Evolutionary conservation across 2,113 vertebrate species (phyloP).

Genomic region (Atractosteus spatula): DNA sequence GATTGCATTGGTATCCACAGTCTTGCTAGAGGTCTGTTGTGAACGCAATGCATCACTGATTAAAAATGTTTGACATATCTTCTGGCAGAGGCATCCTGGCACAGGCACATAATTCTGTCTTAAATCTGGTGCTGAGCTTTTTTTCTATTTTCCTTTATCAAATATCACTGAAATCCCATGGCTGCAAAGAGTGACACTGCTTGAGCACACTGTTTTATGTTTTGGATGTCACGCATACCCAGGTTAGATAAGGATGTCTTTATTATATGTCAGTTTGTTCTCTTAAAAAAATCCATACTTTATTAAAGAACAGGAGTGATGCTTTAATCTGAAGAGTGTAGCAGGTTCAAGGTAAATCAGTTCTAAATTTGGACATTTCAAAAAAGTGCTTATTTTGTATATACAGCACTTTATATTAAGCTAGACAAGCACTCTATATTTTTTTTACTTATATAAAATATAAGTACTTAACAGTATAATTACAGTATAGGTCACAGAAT

Average conservation of each 20-base stretch:
- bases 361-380: no score
- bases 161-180: not conserved
- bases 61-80: slow-evolving; percentile 1
- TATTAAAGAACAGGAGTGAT: not conserved
- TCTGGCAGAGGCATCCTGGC: not conserved
- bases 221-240: no score
- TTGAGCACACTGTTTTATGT: not conserved
- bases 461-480: no score
- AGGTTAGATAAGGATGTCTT: not conserved
- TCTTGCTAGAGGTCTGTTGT: slow-evolving; percentile 15
- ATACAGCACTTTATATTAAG: no score
- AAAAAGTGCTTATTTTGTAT: no score
- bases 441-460: no score
- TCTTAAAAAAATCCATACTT: not conserved
- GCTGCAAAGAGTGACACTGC: not conserved
- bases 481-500: no score
- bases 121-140: not conserved
- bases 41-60: not conserved
- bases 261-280: not conserved
- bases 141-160: slow-evolving; percentile 5
- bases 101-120: not conserved
- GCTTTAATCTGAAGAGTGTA: no score
- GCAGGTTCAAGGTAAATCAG: no score
- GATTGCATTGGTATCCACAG: slow-evolving; percentile 7
- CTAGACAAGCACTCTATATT: no score